These are phyloP conservation scores for Peromyscus melanophrys DNA, from an alignment of 2,797 vertebrate species.

Conservation along the genomic window DNA sequence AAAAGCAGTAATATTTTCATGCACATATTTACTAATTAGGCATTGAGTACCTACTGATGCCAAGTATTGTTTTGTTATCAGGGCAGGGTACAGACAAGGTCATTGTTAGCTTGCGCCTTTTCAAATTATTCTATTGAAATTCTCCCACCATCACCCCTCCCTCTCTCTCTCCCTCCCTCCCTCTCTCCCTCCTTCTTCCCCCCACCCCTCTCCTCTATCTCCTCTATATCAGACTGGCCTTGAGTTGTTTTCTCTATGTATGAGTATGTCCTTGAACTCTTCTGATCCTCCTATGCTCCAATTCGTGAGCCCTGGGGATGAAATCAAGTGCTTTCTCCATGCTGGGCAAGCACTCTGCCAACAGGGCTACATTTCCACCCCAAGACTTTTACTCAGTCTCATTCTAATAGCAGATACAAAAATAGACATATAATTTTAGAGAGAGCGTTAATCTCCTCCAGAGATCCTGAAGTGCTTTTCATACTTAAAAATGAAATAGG, in stretches of 20 bases:
- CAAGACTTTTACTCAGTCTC: background rate
- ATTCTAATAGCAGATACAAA: conserved; percentile 39
- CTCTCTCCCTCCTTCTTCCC: background rate
- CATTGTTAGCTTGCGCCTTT: background rate
- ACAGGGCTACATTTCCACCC: background rate
- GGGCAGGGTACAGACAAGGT: background rate
- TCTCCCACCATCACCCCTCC: background rate
- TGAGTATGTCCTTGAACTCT: background rate
- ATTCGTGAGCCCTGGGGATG: background rate
- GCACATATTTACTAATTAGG: background rate
- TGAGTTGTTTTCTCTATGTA: background rate
- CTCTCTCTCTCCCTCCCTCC: background rate
- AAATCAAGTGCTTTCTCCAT: background rate
- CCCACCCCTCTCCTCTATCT: background rate
- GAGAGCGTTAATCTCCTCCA: background rate
- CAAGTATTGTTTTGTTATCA: background rate
- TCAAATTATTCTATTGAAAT: background rate
- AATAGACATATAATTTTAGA: conserved; percentile 33
- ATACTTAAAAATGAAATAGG: conserved; percentile 52
- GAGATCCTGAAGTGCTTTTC: conserved; percentile 22
- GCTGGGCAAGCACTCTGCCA: background rate
- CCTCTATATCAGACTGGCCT: background rate
- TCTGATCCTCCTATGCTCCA: background rate
- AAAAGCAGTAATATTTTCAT: background rate
- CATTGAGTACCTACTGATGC: background rate